Percentiles rank a stretch among this genome's conserved stretches.
phyloP scores from a whole-genome alignment of 2,888 invertebrate genomes.

The Nemotelus nigrinus region DNA sequence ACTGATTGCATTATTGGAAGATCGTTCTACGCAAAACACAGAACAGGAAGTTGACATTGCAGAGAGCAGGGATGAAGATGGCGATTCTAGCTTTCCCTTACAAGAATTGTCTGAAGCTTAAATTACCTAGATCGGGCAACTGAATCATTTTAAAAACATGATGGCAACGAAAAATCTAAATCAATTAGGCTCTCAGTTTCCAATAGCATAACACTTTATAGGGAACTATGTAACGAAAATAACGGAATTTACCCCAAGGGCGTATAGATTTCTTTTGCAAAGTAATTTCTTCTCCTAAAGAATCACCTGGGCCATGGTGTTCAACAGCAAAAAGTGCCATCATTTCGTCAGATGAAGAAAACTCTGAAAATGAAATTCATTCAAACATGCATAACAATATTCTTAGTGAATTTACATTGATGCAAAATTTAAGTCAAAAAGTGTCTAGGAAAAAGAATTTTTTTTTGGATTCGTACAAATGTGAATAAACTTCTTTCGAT shows the following conservation, averaged over 20 bases:
- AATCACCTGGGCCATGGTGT: not conserved
- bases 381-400: not conserved
- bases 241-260: not conserved
- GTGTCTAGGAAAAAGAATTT: not conserved
- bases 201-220: conserved; percentile 1
- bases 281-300: conserved; percentile 5
- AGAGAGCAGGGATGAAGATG: not conserved
- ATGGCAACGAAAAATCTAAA: not conserved
- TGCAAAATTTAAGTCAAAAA: not conserved
- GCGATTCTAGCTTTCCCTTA: not conserved
- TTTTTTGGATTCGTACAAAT: not conserved
- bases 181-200: not conserved
- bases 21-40: not conserved
- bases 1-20: not conserved
- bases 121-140: not conserved
- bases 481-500: not conserved
- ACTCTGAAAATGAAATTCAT: not conserved
- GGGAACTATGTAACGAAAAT: not conserved
- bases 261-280: conserved; percentile 6
- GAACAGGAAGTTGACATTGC: conserved; percentile 5
- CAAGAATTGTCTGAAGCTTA: not conserved
- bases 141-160: not conserved
- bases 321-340: not conserved
- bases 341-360: conserved; percentile 9
- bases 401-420: not conserved